Conservation (phyloP, 2,888 invertebrate species). For the Euproctis similis region DNA sequence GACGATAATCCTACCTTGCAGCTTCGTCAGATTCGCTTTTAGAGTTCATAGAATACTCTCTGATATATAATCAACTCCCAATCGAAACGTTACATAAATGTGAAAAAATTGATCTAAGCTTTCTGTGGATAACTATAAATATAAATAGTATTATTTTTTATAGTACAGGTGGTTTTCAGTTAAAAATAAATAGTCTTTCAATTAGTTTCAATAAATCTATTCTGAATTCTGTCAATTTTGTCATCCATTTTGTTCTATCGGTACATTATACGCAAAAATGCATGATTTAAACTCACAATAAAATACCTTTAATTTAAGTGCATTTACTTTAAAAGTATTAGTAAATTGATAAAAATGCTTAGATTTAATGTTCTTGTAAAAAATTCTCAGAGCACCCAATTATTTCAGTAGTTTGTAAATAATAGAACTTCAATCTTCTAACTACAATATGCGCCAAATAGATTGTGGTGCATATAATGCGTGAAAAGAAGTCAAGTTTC, state of each 20-base stretch:
- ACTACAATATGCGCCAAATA: too few relatives aligned
- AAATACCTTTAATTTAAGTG: too few relatives aligned
- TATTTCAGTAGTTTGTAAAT: too few relatives aligned
- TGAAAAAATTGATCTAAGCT: slow-evolving; percentile 39
- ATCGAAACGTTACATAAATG: slow-evolving; percentile 43
- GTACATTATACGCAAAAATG: slow-evolving; percentile 27
- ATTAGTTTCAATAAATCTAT: too few relatives aligned
- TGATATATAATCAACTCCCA: slow-evolving; percentile 45
- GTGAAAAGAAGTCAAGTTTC: too few relatives aligned
- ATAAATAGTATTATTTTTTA: slow-evolving; percentile 29
- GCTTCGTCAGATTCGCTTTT: slow-evolving; percentile 75
- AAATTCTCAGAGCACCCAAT: too few relatives aligned
- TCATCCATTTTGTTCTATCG: slow-evolving; percentile 50
- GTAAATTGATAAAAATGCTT: too few relatives aligned
- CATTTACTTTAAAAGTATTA: too few relatives aligned
- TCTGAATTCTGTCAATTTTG: slow-evolving; percentile 44
- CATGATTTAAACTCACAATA: too few relatives aligned
- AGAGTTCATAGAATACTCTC: slow-evolving; percentile 70
- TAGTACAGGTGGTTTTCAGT: slow-evolving; percentile 37
- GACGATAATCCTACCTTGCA: slow-evolving; percentile 66
- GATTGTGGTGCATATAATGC: too few relatives aligned
- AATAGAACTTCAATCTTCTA: too few relatives aligned
- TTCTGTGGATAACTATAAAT: slow-evolving; percentile 26
- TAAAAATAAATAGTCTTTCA: slow-evolving; percentile 52
- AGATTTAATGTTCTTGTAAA: too few relatives aligned